Base-by-base conservation (phyloP, 2,113 vertebrate genomes). In the Epinephelus cyanopodus region DNA sequence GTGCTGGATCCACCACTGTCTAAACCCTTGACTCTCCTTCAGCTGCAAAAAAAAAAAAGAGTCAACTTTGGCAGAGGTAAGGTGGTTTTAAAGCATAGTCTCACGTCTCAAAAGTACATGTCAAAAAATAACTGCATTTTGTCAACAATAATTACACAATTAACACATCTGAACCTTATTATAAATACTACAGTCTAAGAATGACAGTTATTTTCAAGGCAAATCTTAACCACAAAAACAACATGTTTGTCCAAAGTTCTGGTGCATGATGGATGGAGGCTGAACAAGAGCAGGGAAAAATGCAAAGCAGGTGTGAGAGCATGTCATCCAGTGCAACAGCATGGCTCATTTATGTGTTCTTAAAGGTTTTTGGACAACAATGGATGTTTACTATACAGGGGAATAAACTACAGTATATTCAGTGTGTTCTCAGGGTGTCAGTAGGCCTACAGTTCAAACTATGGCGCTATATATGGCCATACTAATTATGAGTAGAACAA, bases 51-150 rank as follows among this genome's bases (percentile, higher is more conserved):
- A 19, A 25, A 29, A 29, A 48, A 19, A 25, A 29, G 5, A 63
- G 12, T 21, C 10, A 61, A 7, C 7, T 9, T 33, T 69, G 25
- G 19, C n/a, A 64, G 21, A 66, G 4, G 12, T 39, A 27, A 25
- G 23, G 15, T 58, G 25, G 53, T 63, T 82, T 63, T 57, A 29
- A 53, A 33, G 12, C 21, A 77, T 21, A 58, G 52, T 58, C 63
- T 27, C 37, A 2, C 13, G 15, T 42, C 33, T 54, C 11, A 62
- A 27, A 70, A 52, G 63, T n/a, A n/a, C 29, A 17, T 50, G 50
- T 9, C 7, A 45, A 33, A 69, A 77, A 58, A 37, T 5, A 63
- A n/a, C 9, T 7, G 19, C 17, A 57, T 19, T 82, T 25, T 50
- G 37, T n/a, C 58, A 71, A 37, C 2, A 9, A 6, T 47, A 39